Evolutionary conservation across 2,888 invertebrate species (phyloP), one percentile per base, ranked within the genome.

Genomic region (Chrysomela aeneicollis): DNA sequence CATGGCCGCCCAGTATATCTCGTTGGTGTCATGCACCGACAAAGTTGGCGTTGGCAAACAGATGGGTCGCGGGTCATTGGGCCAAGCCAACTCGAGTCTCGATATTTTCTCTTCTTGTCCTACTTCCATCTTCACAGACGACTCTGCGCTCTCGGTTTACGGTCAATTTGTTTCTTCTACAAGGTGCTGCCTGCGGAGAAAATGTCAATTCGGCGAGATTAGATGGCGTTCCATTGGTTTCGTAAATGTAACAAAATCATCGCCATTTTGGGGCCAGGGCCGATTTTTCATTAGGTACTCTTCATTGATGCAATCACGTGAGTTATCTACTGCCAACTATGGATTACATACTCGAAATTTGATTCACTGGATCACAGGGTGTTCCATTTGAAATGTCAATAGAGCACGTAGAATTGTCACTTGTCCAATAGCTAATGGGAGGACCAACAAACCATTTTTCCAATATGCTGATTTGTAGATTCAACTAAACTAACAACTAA

Each of bases 11-110:
- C 12, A 9, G 35, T 35, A 35, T 35, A 35, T 12, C 6, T 35
- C 12, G n/a, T 35, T 2, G 12, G 2, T 35, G 35, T 35, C 6
- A 12, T 10, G 35, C 8, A 35, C 30, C 55, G 50, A 51, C 51
- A 51, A 50, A 50, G 32, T 26, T 26, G 26, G 26, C 26, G 32
- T 59, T 59, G 51, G 59, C 50, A 50, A 59, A 59, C 35, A 50
- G 59, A 59, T 59, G 59, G 59, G 59, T 59, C 59, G 59, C 17
- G 35, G 59, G 59, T 59, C 59, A 59, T 59, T 59, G 59, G 59
- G 50, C 26, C 59, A 59, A 17, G 47, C 26, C 59, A 59, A 17
- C 50, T 49, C 49, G 59, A 18, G 49, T 50, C 15, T 59, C 59
- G 59, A 59, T 26, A 47, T 59, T 49, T 59, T 59, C 59, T 59